Base-by-base conservation (phyloP, 2,888 invertebrate genomes). In the Brenthis hecate region DNA sequence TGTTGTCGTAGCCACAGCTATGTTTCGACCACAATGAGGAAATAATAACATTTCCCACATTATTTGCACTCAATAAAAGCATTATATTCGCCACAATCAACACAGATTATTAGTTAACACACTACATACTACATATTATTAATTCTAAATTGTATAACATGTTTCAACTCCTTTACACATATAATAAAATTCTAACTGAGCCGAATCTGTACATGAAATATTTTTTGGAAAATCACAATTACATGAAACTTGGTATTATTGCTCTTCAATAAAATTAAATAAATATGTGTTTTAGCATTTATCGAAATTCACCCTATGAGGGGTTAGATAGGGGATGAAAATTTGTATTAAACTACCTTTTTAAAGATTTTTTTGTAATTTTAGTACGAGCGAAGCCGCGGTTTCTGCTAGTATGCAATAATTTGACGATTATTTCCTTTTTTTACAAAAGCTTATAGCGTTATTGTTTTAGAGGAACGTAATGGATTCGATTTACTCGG, bases 401-500 rank as follows among this genome's bases (percentile, higher is more conserved):
- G 19, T 0, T 19, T 19, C 19, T 19, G 1, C 19, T 19, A 19
- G 19, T 11, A 11, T 43, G 11, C 8, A 43, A 43, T 43, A 43
- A 43, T 8, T 61, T 43, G 53, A 13, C 53, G 5, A 19, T 13
- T 36, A 13, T 61, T 61, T 28, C 3, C n/a, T 61, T 50, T 61
- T 50, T 13, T 11, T 32, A n/a, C 48, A 14, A 51, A 23, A 14
- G 48, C 16, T 51, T 32, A 62, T 43, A 8, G 11, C 11, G 19
- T 19, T 62, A 36, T 62, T 62, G 62, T 62, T 62, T 53, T 62
- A 62, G 36, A 62, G 36, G 19, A 62, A 19, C 16, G 54, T 66
- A 68, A 73, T 69, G 62, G 65, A 61, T 71, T 71, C 71, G 69
- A 67, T 73, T 73, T 69, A 69, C 67, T 65, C 64, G 65, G 71